phyloP scores from a whole-genome alignment of 35 echinoderm and acorn worm species.

The Diadema setosum region DNA sequence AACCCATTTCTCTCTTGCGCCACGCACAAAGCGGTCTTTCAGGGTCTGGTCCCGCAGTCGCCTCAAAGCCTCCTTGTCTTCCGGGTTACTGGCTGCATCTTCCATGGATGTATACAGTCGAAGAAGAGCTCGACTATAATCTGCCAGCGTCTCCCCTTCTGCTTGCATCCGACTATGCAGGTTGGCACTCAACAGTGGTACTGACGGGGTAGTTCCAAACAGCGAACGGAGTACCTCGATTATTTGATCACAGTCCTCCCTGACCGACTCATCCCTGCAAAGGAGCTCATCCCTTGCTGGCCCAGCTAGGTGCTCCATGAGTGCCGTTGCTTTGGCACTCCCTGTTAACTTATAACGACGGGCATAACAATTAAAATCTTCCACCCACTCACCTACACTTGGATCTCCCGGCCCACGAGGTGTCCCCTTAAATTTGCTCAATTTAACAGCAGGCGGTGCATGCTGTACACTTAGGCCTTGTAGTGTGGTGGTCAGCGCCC shows the following conservation, averaged over 20 bases:
- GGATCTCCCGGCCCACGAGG: too few species aligned
- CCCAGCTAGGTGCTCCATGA: background rate
- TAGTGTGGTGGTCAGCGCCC: too few species aligned
- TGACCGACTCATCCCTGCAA: background rate
- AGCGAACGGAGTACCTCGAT: background rate
- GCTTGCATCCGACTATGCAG: conserved; percentile 26
- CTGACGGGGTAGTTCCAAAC: conserved; percentile 1
- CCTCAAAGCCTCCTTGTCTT: conserved; percentile 19
- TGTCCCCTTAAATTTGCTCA: too few species aligned
- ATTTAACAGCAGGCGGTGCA: too few species aligned
- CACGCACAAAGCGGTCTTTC: conserved; percentile 5
- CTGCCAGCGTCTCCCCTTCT: conserved; percentile 16
- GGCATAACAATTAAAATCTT: background rate
- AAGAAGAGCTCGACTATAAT: conserved; percentile 18
- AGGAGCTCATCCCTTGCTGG: background rate
- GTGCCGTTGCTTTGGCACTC: background rate
- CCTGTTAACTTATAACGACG: background rate
- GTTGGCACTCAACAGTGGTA: background rate
- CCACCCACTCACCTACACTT: too few species aligned
- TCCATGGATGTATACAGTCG: conserved; percentile 32
- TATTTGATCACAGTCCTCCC: background rate
- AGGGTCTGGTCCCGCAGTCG: conserved; percentile 5
- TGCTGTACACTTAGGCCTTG: too few species aligned
- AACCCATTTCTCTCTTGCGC: conserved; percentile 47
- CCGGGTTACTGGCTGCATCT: background rate